phyloP scores from a whole-genome alignment of 2,113 vertebrate species.

The Rutilus rutilus region DNA sequence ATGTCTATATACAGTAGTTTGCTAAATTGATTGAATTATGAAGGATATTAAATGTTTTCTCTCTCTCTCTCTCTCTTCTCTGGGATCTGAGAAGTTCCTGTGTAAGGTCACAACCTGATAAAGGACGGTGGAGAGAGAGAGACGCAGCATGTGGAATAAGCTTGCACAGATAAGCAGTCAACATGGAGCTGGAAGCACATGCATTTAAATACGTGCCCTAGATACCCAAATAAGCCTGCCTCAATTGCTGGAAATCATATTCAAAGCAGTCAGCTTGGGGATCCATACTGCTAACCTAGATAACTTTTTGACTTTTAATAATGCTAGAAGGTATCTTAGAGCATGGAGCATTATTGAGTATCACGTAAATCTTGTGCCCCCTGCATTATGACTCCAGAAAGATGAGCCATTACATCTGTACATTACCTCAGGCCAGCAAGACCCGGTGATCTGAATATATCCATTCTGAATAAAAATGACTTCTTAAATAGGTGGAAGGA shows the following conservation, averaged over 20 bases:
- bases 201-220: constrained; percentile 41
- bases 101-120: constrained; percentile 26
- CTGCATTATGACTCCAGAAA: constrained; percentile 22
- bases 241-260: constrained; percentile 43
- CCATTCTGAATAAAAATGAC: not conserved
- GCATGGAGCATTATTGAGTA: not conserved
- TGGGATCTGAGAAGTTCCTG: not conserved
- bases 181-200: constrained; percentile 14
- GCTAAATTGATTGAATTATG: constrained; percentile 12
- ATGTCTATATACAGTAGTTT: not conserved
- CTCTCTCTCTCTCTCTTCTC: not conserved
- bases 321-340: not conserved
- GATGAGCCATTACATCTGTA: not conserved
- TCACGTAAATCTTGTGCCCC: constrained; percentile 14
- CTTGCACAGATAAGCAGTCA: constrained; percentile 1
- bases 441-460: constrained; percentile 1
- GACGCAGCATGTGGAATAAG: constrained; percentile 20
- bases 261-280: constrained; percentile 46
- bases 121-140: not conserved
- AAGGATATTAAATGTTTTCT: not conserved
- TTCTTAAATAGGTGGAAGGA: not conserved
- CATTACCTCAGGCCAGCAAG: not conserved
- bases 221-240: constrained; percentile 52
- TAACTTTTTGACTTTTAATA: constrained; percentile 12
- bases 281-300: constrained; percentile 53